phyloP scores from a whole-genome alignment of 2,797 vertebrate species.

The Epinephelus malabaricus region DNA sequence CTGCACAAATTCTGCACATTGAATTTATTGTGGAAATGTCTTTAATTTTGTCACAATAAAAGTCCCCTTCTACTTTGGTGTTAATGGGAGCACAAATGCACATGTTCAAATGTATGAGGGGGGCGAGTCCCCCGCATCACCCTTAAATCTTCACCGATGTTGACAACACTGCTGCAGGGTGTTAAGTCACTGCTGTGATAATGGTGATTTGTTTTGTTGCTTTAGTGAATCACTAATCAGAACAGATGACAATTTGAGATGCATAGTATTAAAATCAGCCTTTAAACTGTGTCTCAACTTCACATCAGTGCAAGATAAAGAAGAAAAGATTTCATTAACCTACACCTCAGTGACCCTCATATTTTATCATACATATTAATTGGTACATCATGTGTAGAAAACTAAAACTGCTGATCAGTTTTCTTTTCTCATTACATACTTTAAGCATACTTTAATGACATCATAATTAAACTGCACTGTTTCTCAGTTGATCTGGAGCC shows the following conservation, averaged over 20 bases:
- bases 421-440: background rate
- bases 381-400: background rate
- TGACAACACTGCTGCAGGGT: too few relatives aligned
- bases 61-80: too few relatives aligned
- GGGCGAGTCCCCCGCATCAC: too few relatives aligned
- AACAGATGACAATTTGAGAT: background rate
- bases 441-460: background rate
- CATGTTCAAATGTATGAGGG: too few relatives aligned
- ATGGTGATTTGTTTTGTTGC: conserved; percentile 8
- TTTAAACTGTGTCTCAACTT: background rate
- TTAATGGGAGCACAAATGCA: too few relatives aligned
- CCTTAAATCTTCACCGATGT: too few relatives aligned
- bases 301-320: background rate
- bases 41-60: too few relatives aligned
- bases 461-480: background rate
- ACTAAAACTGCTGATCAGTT: background rate
- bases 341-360: background rate
- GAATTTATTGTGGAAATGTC: too few relatives aligned
- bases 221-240: conserved; percentile 8
- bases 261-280: background rate
- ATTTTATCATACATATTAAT: background rate
- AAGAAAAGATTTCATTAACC: background rate
- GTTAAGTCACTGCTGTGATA: background rate
- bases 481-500: background rate
- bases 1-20: too few relatives aligned